These are phyloP conservation scores for Heloderma charlesbogerti DNA, from an alignment of 2,113 vertebrate species.

Conservation along the genomic window DNA sequence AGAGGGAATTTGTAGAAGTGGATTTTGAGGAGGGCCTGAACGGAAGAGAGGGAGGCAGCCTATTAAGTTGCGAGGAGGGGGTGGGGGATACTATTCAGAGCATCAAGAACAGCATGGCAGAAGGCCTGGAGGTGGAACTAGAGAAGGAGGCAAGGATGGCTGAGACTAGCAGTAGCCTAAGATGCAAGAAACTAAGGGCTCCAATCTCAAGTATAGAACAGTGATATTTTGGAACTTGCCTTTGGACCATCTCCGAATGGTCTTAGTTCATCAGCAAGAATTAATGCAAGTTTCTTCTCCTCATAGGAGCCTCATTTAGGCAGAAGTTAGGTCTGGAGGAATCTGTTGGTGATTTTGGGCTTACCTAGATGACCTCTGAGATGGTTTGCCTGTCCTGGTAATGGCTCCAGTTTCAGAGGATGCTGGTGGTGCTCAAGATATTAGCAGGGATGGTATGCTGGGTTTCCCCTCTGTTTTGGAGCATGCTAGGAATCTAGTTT, in stretches of 20 bases:
- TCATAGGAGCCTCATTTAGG: neutral
- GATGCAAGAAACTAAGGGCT: too few relatives aligned
- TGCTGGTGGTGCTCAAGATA: accelerated
- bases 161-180: neutral
- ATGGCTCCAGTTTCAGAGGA: neutral
- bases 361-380: neutral
- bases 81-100: neutral
- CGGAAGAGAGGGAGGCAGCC: neutral
- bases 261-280: neutral
- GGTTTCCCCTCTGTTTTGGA: neutral
- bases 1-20: neutral
- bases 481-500: neutral
- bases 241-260: neutral
- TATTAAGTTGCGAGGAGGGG: too few relatives aligned
- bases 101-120: neutral
- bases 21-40: neutral
- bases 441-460: accelerated
- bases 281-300: accelerated
- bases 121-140: neutral
- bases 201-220: too few relatives aligned
- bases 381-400: neutral
- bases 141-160: neutral
- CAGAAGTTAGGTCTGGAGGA: neutral
- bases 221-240: neutral
- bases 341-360: neutral